These are phyloP conservation scores for Hydrophis major DNA, from an alignment of 2,797 vertebrate genomes.

Conservation along the genomic window DNA sequence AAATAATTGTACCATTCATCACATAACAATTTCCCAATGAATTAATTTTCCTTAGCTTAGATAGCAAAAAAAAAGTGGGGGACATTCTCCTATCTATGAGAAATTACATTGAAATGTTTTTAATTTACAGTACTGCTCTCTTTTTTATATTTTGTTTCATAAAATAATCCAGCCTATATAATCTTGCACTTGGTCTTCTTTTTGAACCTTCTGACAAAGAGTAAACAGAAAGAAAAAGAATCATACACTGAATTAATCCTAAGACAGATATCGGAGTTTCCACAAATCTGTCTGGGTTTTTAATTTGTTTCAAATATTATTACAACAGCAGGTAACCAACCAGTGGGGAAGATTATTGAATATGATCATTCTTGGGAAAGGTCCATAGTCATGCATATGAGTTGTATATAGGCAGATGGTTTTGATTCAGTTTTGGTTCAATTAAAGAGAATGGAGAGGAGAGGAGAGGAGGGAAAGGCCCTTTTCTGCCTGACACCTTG, in stretches of 20 bases:
- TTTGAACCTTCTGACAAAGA: slow-evolving; percentile 16
- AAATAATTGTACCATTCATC: neutral
- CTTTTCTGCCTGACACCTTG: neutral
- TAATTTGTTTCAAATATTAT: slow-evolving; percentile 37
- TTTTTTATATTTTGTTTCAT: neutral
- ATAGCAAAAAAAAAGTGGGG: neutral
- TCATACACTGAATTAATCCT: slow-evolving; percentile 5
- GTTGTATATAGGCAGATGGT: neutral
- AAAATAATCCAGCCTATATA: neutral
- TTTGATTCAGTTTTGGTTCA: neutral
- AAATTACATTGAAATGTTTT: neutral
- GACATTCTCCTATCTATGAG: neutral
- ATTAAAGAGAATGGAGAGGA: neutral
- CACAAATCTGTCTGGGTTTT: slow-evolving; percentile 41
- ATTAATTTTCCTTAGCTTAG: neutral
- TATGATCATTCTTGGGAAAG: neutral
- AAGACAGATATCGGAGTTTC: slow-evolving; percentile 8
- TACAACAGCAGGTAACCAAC: slow-evolving; percentile 57
- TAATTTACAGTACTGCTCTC: neutral
- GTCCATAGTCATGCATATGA: neutral
- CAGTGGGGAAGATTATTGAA: slow-evolving; percentile 56
- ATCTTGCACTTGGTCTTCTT: slow-evolving; percentile 27
- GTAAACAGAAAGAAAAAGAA: neutral
- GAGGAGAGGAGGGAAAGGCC: neutral
- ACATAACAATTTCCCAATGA: neutral